Percentiles rank a stretch among this genome's conserved stretches.
These are phyloP conservation scores for Zaprionus obscuricornis DNA, from an alignment of 2,888 invertebrate genomes.

Conservation along the genomic window DNA sequence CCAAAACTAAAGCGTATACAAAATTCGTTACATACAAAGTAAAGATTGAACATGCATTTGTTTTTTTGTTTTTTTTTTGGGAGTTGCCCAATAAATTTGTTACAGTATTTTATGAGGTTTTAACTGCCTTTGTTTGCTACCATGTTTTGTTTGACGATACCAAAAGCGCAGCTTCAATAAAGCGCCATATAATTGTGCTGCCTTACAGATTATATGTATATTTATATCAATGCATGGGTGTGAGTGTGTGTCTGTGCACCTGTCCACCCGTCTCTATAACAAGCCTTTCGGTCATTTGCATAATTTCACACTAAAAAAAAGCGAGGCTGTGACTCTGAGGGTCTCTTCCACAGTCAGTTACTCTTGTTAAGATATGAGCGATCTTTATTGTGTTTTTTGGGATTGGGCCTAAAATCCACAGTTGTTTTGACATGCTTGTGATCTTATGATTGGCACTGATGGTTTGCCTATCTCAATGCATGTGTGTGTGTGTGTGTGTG, in stretches of 20 bases:
- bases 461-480: no score
- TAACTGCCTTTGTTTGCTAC: slow-evolving; percentile 78
- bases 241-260: slow-evolving; percentile 19
- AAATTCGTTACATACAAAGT: no score
- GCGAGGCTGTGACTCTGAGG: slow-evolving; percentile 28
- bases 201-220: slow-evolving; percentile 5
- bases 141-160: slow-evolving; percentile 52
- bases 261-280: slow-evolving; percentile 43
- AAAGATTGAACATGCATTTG: no score
- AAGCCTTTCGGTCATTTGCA: slow-evolving; percentile 54
- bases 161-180: slow-evolving; percentile 53
- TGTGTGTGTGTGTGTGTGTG: slow-evolving; percentile 20
- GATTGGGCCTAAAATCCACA: slow-evolving; percentile 33
- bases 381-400: slow-evolving; percentile 24
- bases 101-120: slow-evolving; percentile 73
- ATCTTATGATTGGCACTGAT: slow-evolving; percentile 70
- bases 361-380: slow-evolving; percentile 29
- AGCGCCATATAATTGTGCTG: slow-evolving; percentile 54
- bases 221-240: slow-evolving; percentile 19
- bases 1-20: no score
- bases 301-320: slow-evolving; percentile 74
- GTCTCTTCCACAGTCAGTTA: slow-evolving; percentile 17
- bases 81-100: slow-evolving; percentile 71
- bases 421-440: slow-evolving; percentile 68
- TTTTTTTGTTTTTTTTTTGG: no score